phyloP scores from a whole-genome alignment of 2,113 vertebrate genomes.

The Hepsetus odoe region DNA sequence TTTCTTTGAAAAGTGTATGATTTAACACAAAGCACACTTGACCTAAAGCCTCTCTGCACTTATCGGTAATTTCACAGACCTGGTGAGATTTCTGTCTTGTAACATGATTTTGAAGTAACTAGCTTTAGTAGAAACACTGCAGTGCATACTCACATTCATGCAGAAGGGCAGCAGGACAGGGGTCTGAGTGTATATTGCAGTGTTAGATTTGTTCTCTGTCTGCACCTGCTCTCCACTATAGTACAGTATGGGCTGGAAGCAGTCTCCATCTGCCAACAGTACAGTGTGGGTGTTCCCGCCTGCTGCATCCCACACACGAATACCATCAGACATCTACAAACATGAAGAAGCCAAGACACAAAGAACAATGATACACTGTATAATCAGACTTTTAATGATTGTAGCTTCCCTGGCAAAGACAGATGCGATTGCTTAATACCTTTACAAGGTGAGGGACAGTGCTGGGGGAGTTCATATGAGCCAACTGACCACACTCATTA shows the following conservation, averaged over 20 bases:
- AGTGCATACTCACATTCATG: conserved; percentile 80
- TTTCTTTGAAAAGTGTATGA: neutral
- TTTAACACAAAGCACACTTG: neutral
- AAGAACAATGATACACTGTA: neutral
- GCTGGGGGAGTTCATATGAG: conserved; percentile 83
- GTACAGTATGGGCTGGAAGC: conserved; percentile 87
- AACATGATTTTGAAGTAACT: too few relatives aligned
- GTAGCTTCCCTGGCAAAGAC: neutral
- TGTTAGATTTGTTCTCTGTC: conserved; percentile 59
- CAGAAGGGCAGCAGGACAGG: conserved; percentile 79
- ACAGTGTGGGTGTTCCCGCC: conserved; percentile 90
- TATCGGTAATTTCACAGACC: too few relatives aligned
- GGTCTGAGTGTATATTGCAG: conserved; percentile 71
- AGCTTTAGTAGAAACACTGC: too few relatives aligned
- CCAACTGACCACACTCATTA: conserved; percentile 89
- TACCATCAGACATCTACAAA: conserved; percentile 78
- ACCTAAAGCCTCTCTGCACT: too few relatives aligned
- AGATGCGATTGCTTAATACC: conserved; percentile 69
- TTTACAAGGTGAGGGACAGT: conserved; percentile 88
- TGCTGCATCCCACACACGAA: conserved; percentile 85
- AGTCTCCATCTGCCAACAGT: conserved; percentile 86
- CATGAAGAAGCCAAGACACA: conserved; percentile 7
- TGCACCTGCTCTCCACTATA: conserved; percentile 83
- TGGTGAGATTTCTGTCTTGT: too few relatives aligned
- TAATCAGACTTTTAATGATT: neutral